Evolutionary conservation across 2,888 invertebrate species (phyloP).

Genomic region (Agriopis marginaria): DNA sequence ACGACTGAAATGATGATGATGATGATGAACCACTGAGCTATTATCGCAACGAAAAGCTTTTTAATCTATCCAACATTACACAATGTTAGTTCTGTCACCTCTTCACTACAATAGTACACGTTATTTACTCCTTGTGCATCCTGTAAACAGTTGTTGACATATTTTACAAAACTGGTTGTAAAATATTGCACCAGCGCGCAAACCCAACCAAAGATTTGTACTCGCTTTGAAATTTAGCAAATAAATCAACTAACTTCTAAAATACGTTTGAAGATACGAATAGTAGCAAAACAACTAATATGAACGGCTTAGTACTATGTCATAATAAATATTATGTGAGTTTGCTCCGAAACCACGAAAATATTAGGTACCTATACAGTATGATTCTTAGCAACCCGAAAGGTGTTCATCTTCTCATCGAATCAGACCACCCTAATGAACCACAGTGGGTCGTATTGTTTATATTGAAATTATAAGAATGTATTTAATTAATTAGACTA

Average conservation of each 20-base stretch:
- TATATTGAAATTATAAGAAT: too few species aligned
- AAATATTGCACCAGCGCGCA: slow-evolving; percentile 35
- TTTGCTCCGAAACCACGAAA: background rate
- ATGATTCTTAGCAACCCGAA: too few species aligned
- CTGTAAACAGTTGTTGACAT: background rate
- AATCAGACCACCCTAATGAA: too few species aligned
- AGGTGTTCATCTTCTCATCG: too few species aligned
- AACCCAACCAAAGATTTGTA: slow-evolving; percentile 22
- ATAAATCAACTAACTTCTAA: slow-evolving; percentile 61
- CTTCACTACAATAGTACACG: background rate
- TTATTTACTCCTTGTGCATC: background rate
- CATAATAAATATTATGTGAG: slow-evolving; percentile 2
- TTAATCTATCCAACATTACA: too few species aligned
- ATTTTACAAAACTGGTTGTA: slow-evolving; percentile 28
- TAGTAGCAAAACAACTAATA: slow-evolving; percentile 19
- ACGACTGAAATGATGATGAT: too few species aligned
- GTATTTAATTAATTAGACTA: too few species aligned
- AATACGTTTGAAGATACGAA: slow-evolving; percentile 34
- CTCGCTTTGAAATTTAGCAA: slow-evolving; percentile 37
- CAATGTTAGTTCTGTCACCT: too few species aligned
- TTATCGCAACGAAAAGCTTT: too few species aligned
- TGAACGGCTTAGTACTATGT: slow-evolving; percentile 2
- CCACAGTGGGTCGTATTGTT: too few species aligned
- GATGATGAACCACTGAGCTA: too few species aligned
- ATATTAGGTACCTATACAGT: too few species aligned